Conservation (phyloP, 2,797 vertebrate species). For the Philypnodon macrostomus region DNA sequence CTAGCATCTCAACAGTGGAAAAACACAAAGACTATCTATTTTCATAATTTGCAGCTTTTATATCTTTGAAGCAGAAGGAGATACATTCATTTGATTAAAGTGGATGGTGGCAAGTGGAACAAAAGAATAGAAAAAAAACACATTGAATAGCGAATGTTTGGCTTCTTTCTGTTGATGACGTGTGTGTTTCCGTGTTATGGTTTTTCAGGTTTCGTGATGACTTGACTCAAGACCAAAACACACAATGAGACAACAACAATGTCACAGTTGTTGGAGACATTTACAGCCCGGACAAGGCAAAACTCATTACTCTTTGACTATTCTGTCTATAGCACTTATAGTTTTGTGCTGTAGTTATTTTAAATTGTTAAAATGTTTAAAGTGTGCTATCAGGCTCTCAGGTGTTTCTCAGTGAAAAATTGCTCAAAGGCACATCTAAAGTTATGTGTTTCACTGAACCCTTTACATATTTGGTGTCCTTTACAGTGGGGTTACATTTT, state of each 20-base stretch:
- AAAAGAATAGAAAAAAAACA: constrained; percentile 23
- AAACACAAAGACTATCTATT: constrained; percentile 12
- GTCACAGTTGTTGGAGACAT: neutral
- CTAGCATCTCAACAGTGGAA: constrained; percentile 16
- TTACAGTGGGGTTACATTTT: no score
- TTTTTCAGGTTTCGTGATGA: constrained; percentile 54
- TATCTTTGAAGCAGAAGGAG: constrained; percentile 28
- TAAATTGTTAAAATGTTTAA: no score
- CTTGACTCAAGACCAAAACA: constrained; percentile 36
- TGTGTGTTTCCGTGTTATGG: constrained; percentile 40
- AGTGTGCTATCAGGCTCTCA: no score
- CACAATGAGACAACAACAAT: constrained; percentile 9
- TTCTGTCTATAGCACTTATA: no score
- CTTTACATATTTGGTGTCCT: no score
- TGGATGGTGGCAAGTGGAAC: constrained; percentile 27
- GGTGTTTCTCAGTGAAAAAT: no score
- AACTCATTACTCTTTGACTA: neutral
- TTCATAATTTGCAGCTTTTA: constrained; percentile 30
- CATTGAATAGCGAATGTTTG: constrained; percentile 33
- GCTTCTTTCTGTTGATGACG: constrained; percentile 47
- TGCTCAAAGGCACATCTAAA: no score
- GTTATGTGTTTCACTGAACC: no score
- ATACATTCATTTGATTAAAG: constrained; percentile 48
- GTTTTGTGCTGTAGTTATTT: neutral
- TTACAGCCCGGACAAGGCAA: neutral